Evolutionary conservation across 2,113 vertebrate genomes (phyloP).

Genomic region (Procavia capensis): DNA sequence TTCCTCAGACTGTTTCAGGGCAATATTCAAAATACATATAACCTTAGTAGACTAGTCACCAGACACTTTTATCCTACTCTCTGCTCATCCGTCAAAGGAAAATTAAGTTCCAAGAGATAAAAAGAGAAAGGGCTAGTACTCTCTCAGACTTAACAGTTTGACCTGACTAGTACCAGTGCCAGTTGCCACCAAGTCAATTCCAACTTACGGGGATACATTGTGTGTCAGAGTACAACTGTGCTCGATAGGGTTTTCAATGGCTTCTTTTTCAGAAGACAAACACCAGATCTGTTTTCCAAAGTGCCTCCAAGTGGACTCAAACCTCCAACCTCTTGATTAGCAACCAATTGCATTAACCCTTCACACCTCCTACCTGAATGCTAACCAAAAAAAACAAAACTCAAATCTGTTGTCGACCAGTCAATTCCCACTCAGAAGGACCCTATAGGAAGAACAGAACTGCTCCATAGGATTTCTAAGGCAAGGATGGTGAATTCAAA

Average conservation of each 20-base stretch:
- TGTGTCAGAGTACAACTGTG: not conserved
- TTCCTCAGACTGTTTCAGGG: constrained; percentile 74
- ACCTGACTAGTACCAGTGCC: not conserved
- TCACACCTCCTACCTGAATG: not conserved
- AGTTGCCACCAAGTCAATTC: not conserved
- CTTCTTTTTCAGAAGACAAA: not conserved
- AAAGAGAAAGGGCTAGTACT: not conserved
- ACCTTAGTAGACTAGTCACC: constrained; percentile 50
- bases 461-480: not conserved
- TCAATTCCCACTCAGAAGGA: not conserved
- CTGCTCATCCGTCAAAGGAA: not conserved
- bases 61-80: constrained; percentile 52
- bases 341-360: not conserved
- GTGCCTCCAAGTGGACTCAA: not conserved
- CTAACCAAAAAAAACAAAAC: not conserved
- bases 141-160: not conserved
- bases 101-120: not conserved
- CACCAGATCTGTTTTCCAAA: not conserved
- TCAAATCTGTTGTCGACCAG: not conserved
- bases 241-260: not conserved
- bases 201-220: not conserved
- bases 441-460: too few relatives aligned
- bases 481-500: not conserved
- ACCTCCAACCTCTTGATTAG: not conserved
- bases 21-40: constrained; percentile 74